Conservation (phyloP, 2,113 vertebrate species). For the Sapayoa aenigma region DNA sequence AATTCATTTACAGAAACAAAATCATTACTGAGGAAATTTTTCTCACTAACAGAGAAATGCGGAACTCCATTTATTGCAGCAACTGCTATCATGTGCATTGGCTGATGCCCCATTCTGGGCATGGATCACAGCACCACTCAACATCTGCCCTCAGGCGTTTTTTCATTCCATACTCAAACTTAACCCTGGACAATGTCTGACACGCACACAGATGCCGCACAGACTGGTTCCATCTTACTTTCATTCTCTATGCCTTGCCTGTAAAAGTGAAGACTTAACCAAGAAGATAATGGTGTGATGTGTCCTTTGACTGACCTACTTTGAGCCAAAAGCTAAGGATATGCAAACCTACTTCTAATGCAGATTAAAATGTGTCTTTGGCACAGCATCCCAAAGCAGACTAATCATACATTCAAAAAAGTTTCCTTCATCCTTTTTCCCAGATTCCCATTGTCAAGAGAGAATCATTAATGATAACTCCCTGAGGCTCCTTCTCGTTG, state of each 20-base stretch:
- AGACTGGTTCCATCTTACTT: neutral
- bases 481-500: neutral
- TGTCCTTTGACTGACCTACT: neutral
- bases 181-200: neutral
- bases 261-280: neutral
- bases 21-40: neutral
- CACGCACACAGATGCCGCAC: neutral
- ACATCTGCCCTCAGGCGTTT: neutral
- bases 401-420: neutral
- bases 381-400: neutral
- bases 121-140: neutral
- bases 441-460: neutral
- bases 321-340: neutral
- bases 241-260: neutral
- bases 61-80: neutral
- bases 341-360: neutral
- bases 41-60: neutral
- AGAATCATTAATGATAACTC: neutral
- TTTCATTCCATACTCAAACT: neutral
- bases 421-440: neutral
- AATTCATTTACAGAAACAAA: neutral
- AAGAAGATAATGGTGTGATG: neutral
- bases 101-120: neutral
- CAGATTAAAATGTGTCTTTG: neutral
- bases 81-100: neutral